Base-by-base conservation (phyloP, 2,113 vertebrate species). In the Tauraco erythrolophus region DNA sequence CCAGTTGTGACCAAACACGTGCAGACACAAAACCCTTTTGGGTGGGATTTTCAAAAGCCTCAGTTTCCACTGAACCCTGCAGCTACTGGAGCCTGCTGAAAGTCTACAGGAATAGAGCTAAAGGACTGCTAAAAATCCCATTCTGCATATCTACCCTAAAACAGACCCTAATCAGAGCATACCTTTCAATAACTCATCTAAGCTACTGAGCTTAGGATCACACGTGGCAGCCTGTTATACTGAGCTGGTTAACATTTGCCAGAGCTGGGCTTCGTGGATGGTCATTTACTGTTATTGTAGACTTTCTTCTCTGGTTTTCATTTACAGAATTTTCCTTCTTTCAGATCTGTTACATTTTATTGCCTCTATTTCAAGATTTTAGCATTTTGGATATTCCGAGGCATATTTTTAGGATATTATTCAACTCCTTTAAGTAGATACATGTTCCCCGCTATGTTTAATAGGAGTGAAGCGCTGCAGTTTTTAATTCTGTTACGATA, bases 261-360 rank as follows among this genome's bases (percentile, higher is more conserved):
- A 94, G 83, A 78, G 53, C 61, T 35, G 87, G 86, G 83, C 64
- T 91, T 64, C 76, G 72, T 27, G 76, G 22, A 61, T 78, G 57
- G 61, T 54, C 76, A 57, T 16, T 43, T 4, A 14, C 18, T 27
- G 10, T 60, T 71, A 58, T 8, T 68, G 39, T 23, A 75, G 80
- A 19, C 30, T 51, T 46, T 64, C 54, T 69, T 66, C 70, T 89
- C 91, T 82, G 89, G 30, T 89, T 96, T 94, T 91, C 80, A 94
- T 97, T 96, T 94, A 46, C 48, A 91, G 22, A 15, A 43, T 64
- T 84, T 84, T 27, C 69, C 35, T 19, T 84, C 51, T 68, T 84
- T 91, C 45, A 92, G 81, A 91, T 69, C 76, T 76, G 27, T 76
- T 65, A 60, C 0, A 1, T 86, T 92, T 94, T 91, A 89, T 84